phyloP scores from a whole-genome alignment of 2,797 vertebrate species.

The Amblyraja radiata region DNA sequence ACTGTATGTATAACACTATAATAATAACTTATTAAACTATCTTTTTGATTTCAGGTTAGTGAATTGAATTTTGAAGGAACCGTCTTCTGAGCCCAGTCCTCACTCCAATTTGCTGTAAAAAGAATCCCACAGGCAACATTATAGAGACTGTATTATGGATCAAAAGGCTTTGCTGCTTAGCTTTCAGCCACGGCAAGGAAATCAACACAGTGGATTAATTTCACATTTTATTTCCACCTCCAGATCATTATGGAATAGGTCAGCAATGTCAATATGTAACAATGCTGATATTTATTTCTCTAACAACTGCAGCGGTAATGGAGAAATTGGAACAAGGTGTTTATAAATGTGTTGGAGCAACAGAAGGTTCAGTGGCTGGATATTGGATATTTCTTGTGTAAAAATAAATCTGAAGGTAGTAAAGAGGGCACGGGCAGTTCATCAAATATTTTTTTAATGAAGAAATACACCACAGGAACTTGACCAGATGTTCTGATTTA shows the following conservation, averaged over 20 bases:
- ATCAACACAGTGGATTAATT: not conserved
- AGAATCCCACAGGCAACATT: conserved; percentile 6
- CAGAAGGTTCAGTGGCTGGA: not conserved
- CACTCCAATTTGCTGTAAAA: not conserved
- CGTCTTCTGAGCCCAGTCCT: not conserved
- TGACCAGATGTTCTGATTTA: not conserved
- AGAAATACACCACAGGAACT: not conserved
- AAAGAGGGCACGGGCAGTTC: not conserved
- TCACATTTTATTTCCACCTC: not conserved
- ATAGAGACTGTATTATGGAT: not conserved
- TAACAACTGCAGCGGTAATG: not conserved
- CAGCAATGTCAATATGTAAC: not conserved
- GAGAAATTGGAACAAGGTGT: not conserved
- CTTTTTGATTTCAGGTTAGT: not conserved
- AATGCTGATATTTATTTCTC: not conserved
- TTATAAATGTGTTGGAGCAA: not conserved
- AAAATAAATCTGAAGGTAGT: not conserved
- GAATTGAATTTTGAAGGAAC: not conserved
- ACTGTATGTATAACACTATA: not conserved
- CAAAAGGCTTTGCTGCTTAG: not conserved
- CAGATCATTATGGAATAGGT: not conserved
- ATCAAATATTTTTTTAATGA: not conserved
- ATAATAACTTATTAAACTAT: not conserved
- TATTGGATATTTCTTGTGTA: not conserved
- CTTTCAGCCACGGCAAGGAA: not conserved